A percentile compares a stretch with the other conserved stretches of the same genome.
Evolutionary conservation across 2,797 vertebrate genomes (phyloP).

Genomic region (Poeciliopsis infans): DNA sequence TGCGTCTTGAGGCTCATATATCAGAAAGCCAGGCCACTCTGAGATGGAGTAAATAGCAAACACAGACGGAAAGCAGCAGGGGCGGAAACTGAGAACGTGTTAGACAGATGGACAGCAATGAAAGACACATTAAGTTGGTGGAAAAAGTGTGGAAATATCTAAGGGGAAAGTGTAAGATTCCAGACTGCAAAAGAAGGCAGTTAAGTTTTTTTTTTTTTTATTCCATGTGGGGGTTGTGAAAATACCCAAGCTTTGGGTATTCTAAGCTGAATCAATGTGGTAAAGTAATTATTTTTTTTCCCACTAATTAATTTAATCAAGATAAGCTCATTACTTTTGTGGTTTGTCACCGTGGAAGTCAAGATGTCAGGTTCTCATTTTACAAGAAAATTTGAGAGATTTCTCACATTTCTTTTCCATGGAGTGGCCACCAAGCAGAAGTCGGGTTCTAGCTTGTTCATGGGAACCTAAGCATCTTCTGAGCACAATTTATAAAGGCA

Average conservation of each 20-base stretch:
- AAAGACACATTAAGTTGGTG: conserved; percentile 1
- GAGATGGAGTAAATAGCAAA: conserved; percentile 55
- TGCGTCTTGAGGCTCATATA: conserved; percentile 18
- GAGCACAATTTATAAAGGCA: background rate
- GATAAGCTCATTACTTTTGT: background rate
- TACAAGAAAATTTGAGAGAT: background rate
- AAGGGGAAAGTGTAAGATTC: conserved; percentile 30
- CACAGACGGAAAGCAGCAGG: conserved; percentile 39
- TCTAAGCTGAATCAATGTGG: background rate
- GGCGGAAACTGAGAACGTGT: conserved; percentile 48
- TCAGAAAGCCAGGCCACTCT: conserved; percentile 17
- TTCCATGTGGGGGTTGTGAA: background rate
- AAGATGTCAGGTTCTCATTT: background rate
- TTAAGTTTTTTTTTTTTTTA: conserved; percentile 1
- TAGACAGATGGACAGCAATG: conserved; percentile 23
- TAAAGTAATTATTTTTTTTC: background rate
- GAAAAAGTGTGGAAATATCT: background rate
- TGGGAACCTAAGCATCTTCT: background rate
- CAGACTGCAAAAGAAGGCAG: conserved; percentile 19
- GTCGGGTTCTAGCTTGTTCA: background rate
- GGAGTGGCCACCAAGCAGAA: background rate
- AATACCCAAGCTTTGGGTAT: background rate
- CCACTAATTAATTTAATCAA: background rate
- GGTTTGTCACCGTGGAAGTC: background rate
- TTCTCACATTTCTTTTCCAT: background rate